Conservation (phyloP, 2,888 invertebrate species). For the Synergus japonicus region DNA sequence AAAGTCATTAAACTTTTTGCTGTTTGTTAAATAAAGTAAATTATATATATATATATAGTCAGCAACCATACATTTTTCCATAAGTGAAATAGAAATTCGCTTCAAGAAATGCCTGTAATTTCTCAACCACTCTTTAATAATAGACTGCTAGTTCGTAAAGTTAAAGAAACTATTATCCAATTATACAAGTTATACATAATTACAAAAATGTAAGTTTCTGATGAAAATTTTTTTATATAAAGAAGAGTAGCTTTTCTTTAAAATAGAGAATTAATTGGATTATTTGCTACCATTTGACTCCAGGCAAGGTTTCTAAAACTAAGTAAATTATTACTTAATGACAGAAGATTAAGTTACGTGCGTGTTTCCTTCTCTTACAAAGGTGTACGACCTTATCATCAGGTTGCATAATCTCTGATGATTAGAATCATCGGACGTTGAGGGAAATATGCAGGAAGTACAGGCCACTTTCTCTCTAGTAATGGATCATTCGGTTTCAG, state of each 20-base stretch:
- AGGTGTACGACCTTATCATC: slow-evolving; percentile 54
- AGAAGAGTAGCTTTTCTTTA: too few relatives aligned
- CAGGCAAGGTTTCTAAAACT: too few relatives aligned
- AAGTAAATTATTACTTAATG: not conserved
- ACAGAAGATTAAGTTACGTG: not conserved
- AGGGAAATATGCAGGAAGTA: slow-evolving; percentile 61
- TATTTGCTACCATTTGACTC: not conserved
- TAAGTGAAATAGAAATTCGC: not conserved
- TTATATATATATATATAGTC: not conserved
- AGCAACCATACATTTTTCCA: not conserved
- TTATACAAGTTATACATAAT: not conserved
- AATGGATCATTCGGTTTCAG: slow-evolving; percentile 26
- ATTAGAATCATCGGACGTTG: slow-evolving; percentile 53
- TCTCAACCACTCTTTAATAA: not conserved
- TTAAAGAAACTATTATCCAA: not conserved
- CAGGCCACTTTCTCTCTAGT: slow-evolving; percentile 70
- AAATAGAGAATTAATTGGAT: not conserved
- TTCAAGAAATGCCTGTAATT: not conserved
- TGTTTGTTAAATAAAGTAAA: not conserved
- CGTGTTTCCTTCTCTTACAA: slow-evolving; percentile 23
- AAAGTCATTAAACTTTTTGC: not conserved
- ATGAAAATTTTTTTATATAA: too few relatives aligned
- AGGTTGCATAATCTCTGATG: slow-evolving; percentile 62
- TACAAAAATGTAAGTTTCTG: not conserved
- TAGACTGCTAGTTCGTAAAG: not conserved